Conservation (phyloP, 2,113 vertebrate species). For the Notarius quadriscutis region DNA sequence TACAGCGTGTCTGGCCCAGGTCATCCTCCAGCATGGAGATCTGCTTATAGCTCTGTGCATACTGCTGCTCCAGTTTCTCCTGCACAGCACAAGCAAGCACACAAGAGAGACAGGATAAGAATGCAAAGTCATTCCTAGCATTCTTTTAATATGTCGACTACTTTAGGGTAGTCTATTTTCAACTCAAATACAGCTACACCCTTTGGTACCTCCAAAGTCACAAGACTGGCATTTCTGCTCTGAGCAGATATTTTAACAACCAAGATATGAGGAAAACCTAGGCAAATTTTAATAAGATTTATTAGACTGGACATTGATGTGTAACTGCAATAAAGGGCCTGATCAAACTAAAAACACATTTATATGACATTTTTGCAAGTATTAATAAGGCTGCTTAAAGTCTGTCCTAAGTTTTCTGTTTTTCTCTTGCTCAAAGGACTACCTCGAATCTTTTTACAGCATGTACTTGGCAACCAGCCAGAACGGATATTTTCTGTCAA, state of each 20-base stretch:
- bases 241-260: neutral
- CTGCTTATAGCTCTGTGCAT: constrained; percentile 96
- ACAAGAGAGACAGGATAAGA: neutral
- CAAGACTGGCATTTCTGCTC: neutral
- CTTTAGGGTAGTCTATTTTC: neutral
- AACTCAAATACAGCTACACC: neutral
- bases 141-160: neutral
- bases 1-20: constrained; percentile 89
- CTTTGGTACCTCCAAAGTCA: neutral
- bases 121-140: neutral
- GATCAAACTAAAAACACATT: neutral
- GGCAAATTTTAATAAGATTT: neutral
- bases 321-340: neutral
- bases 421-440: constrained; percentile 63
- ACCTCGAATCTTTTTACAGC: constrained; percentile 38
- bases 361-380: neutral
- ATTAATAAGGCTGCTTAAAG: neutral
- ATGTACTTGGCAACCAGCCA: neutral
- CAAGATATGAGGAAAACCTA: neutral
- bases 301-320: no score
- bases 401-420: constrained; percentile 51
- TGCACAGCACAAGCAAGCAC: constrained; percentile 54
- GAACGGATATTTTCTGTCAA: neutral
- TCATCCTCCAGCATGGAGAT: constrained; percentile 92
- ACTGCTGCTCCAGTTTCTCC: constrained; percentile 97